A percentile compares a stretch with the other conserved stretches of the same genome.
Conservation (phyloP, 2,113 vertebrate species). For the Thunnus maccoyii region DNA sequence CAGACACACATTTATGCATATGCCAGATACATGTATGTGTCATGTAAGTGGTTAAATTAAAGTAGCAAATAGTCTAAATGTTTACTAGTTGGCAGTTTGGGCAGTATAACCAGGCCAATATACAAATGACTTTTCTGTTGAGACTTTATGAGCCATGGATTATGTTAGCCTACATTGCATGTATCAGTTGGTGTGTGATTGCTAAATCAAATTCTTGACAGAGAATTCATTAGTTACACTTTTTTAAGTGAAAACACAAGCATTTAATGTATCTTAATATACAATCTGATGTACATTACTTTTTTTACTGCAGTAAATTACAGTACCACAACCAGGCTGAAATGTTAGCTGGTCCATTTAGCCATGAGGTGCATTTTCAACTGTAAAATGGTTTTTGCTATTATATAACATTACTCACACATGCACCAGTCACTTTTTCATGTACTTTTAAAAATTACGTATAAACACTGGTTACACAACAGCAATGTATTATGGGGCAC, state of each 20-base stretch:
- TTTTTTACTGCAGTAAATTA: not conserved
- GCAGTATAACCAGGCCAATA: too few species aligned
- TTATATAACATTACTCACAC: not conserved
- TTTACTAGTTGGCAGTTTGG: too few species aligned
- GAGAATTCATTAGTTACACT: conserved; percentile 2
- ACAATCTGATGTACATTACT: not conserved
- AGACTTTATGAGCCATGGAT: not conserved
- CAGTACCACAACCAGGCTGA: not conserved
- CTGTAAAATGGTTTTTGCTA: not conserved
- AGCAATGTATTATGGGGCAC: not conserved
- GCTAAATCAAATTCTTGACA: not conserved
- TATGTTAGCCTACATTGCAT: not conserved
- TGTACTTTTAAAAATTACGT: too few species aligned
- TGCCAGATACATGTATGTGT: not conserved
- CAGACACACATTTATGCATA: not conserved
- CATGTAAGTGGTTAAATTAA: too few species aligned
- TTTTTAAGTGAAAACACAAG: too few species aligned
- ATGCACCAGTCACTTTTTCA: too few species aligned
- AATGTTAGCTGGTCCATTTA: not conserved
- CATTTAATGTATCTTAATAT: not conserved
- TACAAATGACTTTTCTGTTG: not conserved
- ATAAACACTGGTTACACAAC: not conserved
- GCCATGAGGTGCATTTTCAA: not conserved
- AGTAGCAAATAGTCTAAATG: too few species aligned
- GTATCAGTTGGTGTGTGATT: not conserved